A percentile compares a stretch with the other conserved stretches of the same genome.
Conservation (phyloP, 1,140 invertebrate species). For the Aphidius ervi region DNA sequence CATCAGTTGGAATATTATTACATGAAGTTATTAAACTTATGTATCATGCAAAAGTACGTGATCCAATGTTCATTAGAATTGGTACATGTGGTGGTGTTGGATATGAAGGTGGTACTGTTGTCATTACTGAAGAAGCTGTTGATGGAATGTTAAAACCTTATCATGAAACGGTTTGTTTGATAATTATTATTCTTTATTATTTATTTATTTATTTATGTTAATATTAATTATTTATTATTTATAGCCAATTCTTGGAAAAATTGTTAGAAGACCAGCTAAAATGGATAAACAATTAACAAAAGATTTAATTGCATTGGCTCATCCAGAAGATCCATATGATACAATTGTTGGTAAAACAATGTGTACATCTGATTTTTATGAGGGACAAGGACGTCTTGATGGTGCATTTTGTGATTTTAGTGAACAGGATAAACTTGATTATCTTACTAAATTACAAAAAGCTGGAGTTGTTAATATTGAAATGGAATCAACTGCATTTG, state of each 20-base stretch:
- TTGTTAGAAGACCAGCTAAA: constrained; percentile 73
- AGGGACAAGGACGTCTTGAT: constrained; percentile 92
- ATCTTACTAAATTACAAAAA: constrained; percentile 71
- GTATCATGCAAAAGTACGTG: constrained; percentile 82
- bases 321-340: constrained; percentile 74
- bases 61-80: constrained; percentile 87
- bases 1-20: constrained; percentile 85
- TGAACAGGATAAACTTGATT: constrained; percentile 85
- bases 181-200: neutral
- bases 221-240: constrained; percentile 28
- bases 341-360: constrained; percentile 88
- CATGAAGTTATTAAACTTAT: constrained; percentile 93
- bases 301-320: constrained; percentile 71
- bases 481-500: constrained; percentile 94
- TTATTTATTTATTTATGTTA: neutral
- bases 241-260: constrained; percentile 85
- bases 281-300: constrained; percentile 75
- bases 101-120: constrained; percentile 80
- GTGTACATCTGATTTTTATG: constrained; percentile 97
- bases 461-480: constrained; percentile 92
- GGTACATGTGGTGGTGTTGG: constrained; percentile 93
- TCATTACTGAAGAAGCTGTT: constrained; percentile 82
- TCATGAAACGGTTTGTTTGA: constrained; percentile 60
- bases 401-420: constrained; percentile 95
- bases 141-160: constrained; percentile 73